These are phyloP conservation scores for Hedychridium roseum DNA, from an alignment of 2,888 invertebrate genomes.

Conservation along the genomic window DNA sequence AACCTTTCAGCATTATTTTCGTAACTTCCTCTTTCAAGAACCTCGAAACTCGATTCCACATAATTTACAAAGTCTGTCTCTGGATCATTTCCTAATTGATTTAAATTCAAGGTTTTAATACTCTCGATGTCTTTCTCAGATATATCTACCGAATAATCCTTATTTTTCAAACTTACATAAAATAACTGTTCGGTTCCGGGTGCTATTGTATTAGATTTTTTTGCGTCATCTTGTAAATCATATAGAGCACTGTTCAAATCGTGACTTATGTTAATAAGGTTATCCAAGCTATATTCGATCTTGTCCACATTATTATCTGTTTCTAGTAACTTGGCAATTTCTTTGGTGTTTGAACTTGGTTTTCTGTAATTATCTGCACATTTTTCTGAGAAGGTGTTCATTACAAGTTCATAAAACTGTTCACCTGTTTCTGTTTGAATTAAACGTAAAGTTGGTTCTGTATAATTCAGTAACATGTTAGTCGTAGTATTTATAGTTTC, in stretches of 20 bases:
- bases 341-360: conserved; percentile 1
- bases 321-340: not conserved
- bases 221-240: conserved; percentile 25
- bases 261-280: conserved; percentile 14
- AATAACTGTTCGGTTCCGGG: conserved; percentile 12
- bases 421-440: conserved; percentile 50
- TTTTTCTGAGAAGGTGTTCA: conserved; percentile 46
- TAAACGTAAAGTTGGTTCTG: conserved; percentile 43
- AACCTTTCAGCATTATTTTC: conserved; percentile 40
- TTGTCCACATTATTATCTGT: conserved; percentile 6
- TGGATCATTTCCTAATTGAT: conserved; percentile 26
- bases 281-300: conserved; percentile 12
- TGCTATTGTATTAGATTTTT: conserved; percentile 11
- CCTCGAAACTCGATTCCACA: conserved; percentile 37
- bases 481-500: conserved; percentile 1
- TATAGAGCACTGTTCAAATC: conserved; percentile 29
- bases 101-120: conserved; percentile 21
- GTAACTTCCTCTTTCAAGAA: conserved; percentile 34
- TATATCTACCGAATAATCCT: conserved; percentile 10
- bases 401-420: conserved; percentile 53
- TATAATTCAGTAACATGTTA: conserved; percentile 11
- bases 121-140: conserved; percentile 14
- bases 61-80: conserved; percentile 38
- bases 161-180: conserved; percentile 9
- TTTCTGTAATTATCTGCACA: conserved; percentile 12